Conservation (phyloP, 2,113 vertebrate species). For the Semicossyphus pulcher region DNA sequence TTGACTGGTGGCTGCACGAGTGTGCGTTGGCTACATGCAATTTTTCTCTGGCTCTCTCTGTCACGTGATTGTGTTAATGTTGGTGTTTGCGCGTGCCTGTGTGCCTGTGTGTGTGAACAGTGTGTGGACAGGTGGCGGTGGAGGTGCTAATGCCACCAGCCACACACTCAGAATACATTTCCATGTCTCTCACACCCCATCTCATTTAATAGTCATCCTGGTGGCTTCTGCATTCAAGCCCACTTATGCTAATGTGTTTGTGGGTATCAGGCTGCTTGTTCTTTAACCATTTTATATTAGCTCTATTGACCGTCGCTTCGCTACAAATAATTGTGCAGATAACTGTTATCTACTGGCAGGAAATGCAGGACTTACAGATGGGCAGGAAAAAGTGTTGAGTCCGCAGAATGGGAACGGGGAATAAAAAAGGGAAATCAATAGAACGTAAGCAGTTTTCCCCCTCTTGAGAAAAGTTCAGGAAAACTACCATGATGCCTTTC, state of each 20-base stretch:
- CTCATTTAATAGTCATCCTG: conserved; percentile 53
- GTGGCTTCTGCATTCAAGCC: conserved; percentile 63
- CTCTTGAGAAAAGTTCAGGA: conserved; percentile 53
- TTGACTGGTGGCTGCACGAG: conserved; percentile 11
- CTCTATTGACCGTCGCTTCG: conserved; percentile 75
- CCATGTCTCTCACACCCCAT: conserved; percentile 38
- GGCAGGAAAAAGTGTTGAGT: conserved; percentile 69
- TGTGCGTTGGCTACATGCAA: conserved; percentile 14
- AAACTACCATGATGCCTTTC: conserved; percentile 45
- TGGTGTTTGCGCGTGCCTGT: background rate
- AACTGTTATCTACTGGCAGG: conserved; percentile 70
- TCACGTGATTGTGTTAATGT: conserved; percentile 12
- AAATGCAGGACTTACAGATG: conserved; percentile 66
- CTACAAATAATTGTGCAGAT: conserved; percentile 74
- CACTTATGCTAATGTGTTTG: conserved; percentile 75
- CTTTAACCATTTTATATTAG: conserved; percentile 74
- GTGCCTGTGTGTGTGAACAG: background rate
- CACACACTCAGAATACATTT: conserved; percentile 57
- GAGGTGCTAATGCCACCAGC: conserved; percentile 47
- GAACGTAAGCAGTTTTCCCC: conserved; percentile 74
- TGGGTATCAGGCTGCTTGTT: conserved; percentile 50
- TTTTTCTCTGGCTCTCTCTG: conserved; percentile 4
- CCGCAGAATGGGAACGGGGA: conserved; percentile 64
- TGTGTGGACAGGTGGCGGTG: conserved; percentile 55
- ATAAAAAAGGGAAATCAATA: conserved; percentile 73